Evolutionary conservation across 2,888 invertebrate species (phyloP).

Genomic region (Clostera curtula): DNA sequence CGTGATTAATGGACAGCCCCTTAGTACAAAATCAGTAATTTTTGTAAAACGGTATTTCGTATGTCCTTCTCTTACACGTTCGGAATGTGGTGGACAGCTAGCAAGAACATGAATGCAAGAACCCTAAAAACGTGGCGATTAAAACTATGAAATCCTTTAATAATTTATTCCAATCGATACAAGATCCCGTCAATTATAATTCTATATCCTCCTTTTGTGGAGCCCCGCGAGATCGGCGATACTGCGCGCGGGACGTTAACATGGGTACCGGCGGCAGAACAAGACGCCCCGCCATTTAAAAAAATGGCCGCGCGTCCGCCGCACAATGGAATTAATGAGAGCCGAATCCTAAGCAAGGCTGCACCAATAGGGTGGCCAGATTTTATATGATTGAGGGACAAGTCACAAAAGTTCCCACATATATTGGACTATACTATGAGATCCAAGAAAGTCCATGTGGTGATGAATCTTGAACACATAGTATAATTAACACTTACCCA

Average conservation of each 20-base stretch:
- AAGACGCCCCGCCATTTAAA: slow-evolving; percentile 24
- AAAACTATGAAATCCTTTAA: too few species aligned
- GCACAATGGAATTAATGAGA: slow-evolving; percentile 34
- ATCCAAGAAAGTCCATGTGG: too few species aligned
- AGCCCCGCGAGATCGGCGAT: slow-evolving; percentile 16
- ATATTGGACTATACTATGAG: neutral
- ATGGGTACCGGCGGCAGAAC: slow-evolving; percentile 19
- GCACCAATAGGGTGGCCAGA: neutral
- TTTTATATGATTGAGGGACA: neutral
- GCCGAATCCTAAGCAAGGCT: slow-evolving; percentile 16
- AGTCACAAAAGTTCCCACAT: neutral
- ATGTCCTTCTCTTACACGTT: too few species aligned
- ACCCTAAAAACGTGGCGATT: too few species aligned
- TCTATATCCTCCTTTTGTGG: slow-evolving; percentile 14
- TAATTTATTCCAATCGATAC: slow-evolving; percentile 2
- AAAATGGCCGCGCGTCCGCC: slow-evolving; percentile 22
- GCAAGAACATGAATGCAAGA: too few species aligned
- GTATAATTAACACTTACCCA: too few species aligned
- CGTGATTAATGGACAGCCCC: too few species aligned
- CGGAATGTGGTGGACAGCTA: too few species aligned
- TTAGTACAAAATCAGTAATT: too few species aligned
- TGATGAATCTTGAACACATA: too few species aligned
- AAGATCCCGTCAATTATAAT: slow-evolving; percentile 14
- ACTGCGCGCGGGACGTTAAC: slow-evolving; percentile 19
- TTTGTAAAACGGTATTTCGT: too few species aligned